Base-by-base conservation (phyloP, 2,888 invertebrate genomes). In the Chaetogeoica ovagalla region DNA sequence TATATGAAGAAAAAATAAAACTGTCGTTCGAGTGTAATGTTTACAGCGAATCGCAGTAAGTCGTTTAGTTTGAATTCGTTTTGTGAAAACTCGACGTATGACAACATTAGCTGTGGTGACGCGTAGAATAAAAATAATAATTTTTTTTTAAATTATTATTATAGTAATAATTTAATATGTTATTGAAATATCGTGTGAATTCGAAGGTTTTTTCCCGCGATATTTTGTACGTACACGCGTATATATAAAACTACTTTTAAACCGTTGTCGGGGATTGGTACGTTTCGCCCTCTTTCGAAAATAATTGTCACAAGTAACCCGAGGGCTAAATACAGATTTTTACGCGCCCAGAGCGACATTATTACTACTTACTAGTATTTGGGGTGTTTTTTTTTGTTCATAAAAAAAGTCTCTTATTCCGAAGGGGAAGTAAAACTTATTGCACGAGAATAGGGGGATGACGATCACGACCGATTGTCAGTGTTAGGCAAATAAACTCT, bases 281-380 rank as follows among this genome's bases (percentile, higher is more conserved):
- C 23, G 23, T 48, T 65, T 17, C 9, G n/a, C 62, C 23, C 62
- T 63, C 62, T 62, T 62, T 21, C 13, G 15, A 17, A 8, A 79
- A 11, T 37, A 79, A 79, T 79, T 63, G 79, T 55, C 79, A 70
- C 69, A 79, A 79, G 71, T 71, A 63, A 63, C 70, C 63, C 15
- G 13, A 63, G 63, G 70, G 71, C 55, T 62, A 60, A 66, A 30
- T 66, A 75, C 43, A 59, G 75, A 75, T 66, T 75, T 75, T 57
- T n/a, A n/a, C 43, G 57, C 19, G 66, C 55, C 23, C 66, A 57
- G 19, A 48, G 11, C n/a, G 23, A 39, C 57, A 30, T 57, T 66
- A 75, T 66, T 55, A 57, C 59, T 60, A 60, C n/a, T n/a, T 30
- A 30, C 30, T 62, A 60, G 60, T 3, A 59, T 48, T 62, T 48